A percentile compares a stretch with the other conserved stretches of the same genome.
Evolutionary conservation across 2,797 vertebrate species (phyloP).

Genomic region (Arrhamphus sclerolepis): DNA sequence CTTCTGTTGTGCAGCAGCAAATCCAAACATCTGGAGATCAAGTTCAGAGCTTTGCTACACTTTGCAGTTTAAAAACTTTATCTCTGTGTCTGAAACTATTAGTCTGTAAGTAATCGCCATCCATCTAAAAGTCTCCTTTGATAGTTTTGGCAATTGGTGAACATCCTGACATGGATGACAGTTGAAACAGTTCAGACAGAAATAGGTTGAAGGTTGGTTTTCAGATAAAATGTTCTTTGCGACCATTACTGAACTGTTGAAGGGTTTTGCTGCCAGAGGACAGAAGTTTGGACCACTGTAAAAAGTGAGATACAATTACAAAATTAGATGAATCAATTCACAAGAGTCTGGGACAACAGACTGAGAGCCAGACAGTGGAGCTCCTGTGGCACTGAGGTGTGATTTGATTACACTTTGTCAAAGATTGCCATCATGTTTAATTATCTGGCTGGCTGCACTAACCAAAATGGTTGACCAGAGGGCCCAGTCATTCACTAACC

Average conservation of each 20-base stretch:
- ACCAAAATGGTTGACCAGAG: conserved; percentile 64
- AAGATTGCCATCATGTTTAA: conserved; percentile 76
- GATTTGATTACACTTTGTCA: conserved; percentile 71
- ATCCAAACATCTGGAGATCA: conserved; percentile 23
- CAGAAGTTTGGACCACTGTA: not conserved
- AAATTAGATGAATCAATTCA: conserved; percentile 29
- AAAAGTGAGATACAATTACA: conserved; percentile 1
- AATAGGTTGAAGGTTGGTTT: not conserved
- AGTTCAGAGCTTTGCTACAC: conserved; percentile 3
- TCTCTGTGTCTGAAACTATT: conserved; percentile 3
- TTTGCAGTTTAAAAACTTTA: conserved; percentile 7
- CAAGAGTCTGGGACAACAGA: conserved; percentile 29
- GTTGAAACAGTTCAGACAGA: not conserved
- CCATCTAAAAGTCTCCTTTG: conserved; percentile 12
- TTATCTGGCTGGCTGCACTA: conserved; percentile 75
- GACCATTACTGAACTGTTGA: not conserved
- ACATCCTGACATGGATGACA: not conserved
- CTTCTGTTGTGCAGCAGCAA: conserved; percentile 14
- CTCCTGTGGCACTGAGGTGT: conserved; percentile 61
- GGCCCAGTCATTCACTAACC: conserved; percentile 43
- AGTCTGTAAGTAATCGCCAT: not conserved
- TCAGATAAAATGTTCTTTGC: not conserved
- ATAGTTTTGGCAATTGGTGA: not conserved
- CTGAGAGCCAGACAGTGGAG: conserved; percentile 50
- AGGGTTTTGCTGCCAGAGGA: not conserved